A percentile compares a stretch with the other conserved stretches of the same genome.
These are phyloP conservation scores for Sarcophaga carnaria DNA, from an alignment of 2,888 invertebrate genomes.

Conservation along the genomic window DNA sequence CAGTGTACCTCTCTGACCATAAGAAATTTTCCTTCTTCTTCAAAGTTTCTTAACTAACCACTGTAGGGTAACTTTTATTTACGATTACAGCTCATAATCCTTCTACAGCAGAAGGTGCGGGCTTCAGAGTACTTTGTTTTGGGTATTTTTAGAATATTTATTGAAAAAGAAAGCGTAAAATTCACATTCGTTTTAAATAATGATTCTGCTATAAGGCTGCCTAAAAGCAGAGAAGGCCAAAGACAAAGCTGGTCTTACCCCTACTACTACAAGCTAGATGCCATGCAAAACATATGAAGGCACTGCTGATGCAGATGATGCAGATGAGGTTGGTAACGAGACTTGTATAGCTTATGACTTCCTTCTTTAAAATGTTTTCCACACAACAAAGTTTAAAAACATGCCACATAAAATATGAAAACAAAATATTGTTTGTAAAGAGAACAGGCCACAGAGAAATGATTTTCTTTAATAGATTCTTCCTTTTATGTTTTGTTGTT, in stretches of 20 bases:
- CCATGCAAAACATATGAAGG: not conserved
- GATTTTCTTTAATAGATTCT: conserved; percentile 51
- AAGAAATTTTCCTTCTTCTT: too few species aligned
- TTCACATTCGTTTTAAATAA: conserved; percentile 63
- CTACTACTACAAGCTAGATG: not conserved
- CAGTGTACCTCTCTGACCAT: too few species aligned
- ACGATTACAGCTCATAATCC: too few species aligned
- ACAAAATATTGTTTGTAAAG: conserved; percentile 1
- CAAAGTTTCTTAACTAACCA: too few species aligned
- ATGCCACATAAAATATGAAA: conserved; percentile 50
- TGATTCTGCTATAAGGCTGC: conserved; percentile 24
- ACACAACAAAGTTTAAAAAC: conserved; percentile 44
- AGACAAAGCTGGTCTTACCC: not conserved
- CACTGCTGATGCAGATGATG: conserved; percentile 17
- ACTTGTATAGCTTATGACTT: conserved; percentile 57
- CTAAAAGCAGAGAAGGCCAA: not conserved
- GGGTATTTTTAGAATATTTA: conserved; percentile 63
- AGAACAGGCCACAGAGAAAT: conserved; percentile 11
- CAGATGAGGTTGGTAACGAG: conserved; percentile 26
- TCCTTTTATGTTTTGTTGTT: not conserved
- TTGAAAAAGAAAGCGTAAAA: conserved; percentile 68
- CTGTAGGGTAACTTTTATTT: conserved; percentile 28
- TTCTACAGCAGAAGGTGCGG: too few species aligned
- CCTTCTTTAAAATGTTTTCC: conserved; percentile 57
- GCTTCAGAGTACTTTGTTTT: not conserved